Percentiles rank a stretch among this genome's conserved stretches.
phyloP scores from a whole-genome alignment of 2,797 vertebrate species.

The Falco naumanni region DNA sequence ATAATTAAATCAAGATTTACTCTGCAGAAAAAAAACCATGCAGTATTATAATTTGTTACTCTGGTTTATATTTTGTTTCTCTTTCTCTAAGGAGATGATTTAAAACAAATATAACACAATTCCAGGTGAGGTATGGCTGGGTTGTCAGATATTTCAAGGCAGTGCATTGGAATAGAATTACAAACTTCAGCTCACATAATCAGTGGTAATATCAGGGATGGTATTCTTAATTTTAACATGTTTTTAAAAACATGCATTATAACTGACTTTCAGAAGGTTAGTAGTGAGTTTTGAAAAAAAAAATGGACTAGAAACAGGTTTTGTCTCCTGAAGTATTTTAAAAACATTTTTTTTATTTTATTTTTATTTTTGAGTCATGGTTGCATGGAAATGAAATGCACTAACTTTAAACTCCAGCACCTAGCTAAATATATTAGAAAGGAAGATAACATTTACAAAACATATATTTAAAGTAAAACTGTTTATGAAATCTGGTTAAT shows the following conservation, averaged over 20 bases:
- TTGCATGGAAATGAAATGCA: background rate
- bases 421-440: background rate
- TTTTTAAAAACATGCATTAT: background rate
- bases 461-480: background rate
- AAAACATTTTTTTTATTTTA: background rate
- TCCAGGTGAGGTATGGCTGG: background rate
- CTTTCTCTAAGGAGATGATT: background rate
- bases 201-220: background rate
- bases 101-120: background rate
- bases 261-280: background rate
- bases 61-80: background rate
- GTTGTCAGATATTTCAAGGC: background rate
- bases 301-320: background rate
- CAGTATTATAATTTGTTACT: background rate
- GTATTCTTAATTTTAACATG: background rate
- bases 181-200: background rate
- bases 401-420: background rate
- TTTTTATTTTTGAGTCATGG: background rate
- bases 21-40: background rate
- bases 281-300: background rate
- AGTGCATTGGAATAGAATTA: background rate
- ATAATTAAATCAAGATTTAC: background rate
- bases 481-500: background rate
- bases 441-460: background rate
- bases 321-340: background rate